Base-by-base conservation (phyloP, 2,797 vertebrate genomes). In the Rhabdophis nuchalis region DNA sequence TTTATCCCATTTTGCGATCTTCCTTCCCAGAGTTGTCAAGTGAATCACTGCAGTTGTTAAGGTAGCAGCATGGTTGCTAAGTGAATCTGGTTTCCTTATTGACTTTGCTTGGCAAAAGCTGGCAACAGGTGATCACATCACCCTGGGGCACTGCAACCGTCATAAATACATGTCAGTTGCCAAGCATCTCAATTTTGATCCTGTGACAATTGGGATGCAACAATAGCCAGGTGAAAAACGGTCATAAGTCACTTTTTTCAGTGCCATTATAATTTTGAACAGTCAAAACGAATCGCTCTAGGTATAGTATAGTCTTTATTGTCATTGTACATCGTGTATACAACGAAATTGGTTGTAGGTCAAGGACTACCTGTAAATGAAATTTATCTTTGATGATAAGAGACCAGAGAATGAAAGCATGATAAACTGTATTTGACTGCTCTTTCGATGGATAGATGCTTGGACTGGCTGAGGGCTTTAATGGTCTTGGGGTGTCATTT, bases 391-490 rank as follows among this genome's bases (percentile, higher is more conserved):
- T 58, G 89, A 58, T 60, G 86, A 92, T 54, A 88, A 54, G 72
- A 68, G 72, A n/a, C 27, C 41, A 91, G 46, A 90, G 90, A 91
- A 93, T 53, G 89, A 85, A 61, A 54, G 18, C 52, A 56, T 61
- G 68, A 72, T 92, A 87, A 92, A 3, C 7, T 88, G 12, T 77
- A 90, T 90, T 86, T 64, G 91, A 64, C 87, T 72, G 82, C 61
- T 92, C 91, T 91, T 94, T 56, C 25, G 36, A 27, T 36, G 93
- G 93, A 58, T 93, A 93, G 93, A 93, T 91, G 90, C 94, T 93
- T 23, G 5, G 54, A 60, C 16, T 52, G 53, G 90, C 91, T 50
- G 27, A 29, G 41, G 27, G 25, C 9, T 41, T 64, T 89, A 41
- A 64, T n/a, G 13, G 20, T 88, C 20, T 5, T 10, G 6, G 41